These are phyloP conservation scores for Ciconia maguari DNA, from an alignment of 2,113 vertebrate genomes.

Conservation along the genomic window DNA sequence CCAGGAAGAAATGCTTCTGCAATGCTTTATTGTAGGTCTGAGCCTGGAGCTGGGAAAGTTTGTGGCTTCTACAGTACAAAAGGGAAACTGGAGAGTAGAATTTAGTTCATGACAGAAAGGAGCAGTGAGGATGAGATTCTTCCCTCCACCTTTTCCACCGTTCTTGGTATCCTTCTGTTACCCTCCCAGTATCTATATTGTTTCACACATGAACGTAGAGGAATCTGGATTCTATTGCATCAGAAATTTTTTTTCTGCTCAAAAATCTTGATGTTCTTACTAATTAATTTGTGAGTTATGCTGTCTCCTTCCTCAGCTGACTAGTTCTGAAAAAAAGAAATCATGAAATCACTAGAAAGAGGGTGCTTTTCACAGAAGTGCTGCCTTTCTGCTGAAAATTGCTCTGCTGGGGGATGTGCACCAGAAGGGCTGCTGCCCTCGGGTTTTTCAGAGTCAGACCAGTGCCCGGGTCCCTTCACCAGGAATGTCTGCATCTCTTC, in stretches of 20 bases:
- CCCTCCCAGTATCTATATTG: not conserved
- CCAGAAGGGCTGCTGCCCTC: not conserved
- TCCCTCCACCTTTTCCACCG: not conserved
- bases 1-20: conserved; percentile 16
- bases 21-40: not conserved
- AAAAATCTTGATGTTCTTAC: not conserved
- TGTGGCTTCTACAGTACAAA: not conserved
- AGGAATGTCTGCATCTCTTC: not conserved
- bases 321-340: not conserved
- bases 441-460: not conserved
- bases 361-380: not conserved
- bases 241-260: not conserved
- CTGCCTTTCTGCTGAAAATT: not conserved
- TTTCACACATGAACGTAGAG: not conserved
- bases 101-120: not conserved
- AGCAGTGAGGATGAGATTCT: not conserved
- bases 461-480: not conserved
- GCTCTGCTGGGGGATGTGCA: not conserved
- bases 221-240: not conserved
- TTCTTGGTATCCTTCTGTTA: not conserved
- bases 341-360: not conserved
- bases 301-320: not conserved
- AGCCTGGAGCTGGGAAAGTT: not conserved
- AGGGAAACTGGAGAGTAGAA: not conserved
- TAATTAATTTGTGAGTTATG: not conserved